Evolutionary conservation across 2,797 vertebrate genomes (phyloP).

Genomic region (Iguana delicatissima): DNA sequence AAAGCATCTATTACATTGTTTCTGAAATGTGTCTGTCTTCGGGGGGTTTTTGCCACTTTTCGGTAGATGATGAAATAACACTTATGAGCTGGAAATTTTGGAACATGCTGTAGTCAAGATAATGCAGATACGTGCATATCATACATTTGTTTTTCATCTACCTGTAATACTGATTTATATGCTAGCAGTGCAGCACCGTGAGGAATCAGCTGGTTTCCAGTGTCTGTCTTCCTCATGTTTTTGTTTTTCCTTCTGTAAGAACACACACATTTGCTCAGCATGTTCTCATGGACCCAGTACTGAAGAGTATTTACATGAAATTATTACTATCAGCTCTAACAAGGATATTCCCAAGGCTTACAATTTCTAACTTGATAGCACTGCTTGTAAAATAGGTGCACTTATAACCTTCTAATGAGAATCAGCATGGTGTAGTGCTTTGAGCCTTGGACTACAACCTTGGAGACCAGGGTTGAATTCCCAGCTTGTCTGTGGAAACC

Average conservation of each 20-base stretch:
- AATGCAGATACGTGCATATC: not conserved
- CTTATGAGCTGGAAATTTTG: constrained; percentile 59
- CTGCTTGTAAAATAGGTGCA: constrained; percentile 1
- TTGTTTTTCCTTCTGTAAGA: not conserved
- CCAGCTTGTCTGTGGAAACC: too few species aligned
- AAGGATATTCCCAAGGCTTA: not conserved
- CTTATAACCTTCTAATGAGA: not conserved
- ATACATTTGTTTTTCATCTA: not conserved
- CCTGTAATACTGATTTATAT: not conserved
- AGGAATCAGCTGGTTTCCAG: not conserved
- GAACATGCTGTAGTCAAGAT: constrained; percentile 21
- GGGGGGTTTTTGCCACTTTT: constrained; percentile 8
- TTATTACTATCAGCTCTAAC: not conserved
- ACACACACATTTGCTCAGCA: not conserved
- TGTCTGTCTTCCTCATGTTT: not conserved
- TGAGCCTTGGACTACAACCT: too few species aligned
- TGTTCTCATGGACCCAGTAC: not conserved
- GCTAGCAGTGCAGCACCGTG: not conserved
- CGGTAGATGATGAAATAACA: constrained; percentile 56
- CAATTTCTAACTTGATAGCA: not conserved
- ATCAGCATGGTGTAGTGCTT: too few species aligned
- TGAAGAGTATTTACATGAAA: constrained; percentile 7
- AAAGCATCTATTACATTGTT: constrained; percentile 59
- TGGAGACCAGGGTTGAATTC: too few species aligned
- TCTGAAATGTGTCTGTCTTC: constrained; percentile 56